A percentile compares a stretch with the other conserved stretches of the same genome.
Conservation (phyloP, 2,113 vertebrate genomes). For the Mesembrinibis cayennensis region DNA sequence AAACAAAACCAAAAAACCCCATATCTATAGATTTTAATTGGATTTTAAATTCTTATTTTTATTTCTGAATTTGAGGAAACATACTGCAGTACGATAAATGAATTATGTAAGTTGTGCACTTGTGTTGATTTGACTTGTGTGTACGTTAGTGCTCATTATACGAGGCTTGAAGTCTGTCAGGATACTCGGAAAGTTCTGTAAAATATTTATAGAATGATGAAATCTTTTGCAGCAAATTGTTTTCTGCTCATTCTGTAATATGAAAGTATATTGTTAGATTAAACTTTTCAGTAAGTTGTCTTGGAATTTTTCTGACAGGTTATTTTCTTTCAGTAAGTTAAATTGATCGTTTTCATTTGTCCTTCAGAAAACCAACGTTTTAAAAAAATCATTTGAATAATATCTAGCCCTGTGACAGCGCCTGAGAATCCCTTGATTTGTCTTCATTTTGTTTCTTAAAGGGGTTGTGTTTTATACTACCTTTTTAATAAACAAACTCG, state of each 20-base stretch:
- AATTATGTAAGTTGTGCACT: not conserved
- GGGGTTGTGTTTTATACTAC: constrained; percentile 61
- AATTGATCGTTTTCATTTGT: not conserved
- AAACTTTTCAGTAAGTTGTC: not conserved
- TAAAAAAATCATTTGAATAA: not conserved
- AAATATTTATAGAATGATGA: not conserved
- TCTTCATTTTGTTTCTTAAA: constrained; percentile 62
- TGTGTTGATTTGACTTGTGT: constrained; percentile 22
- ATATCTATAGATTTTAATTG: not conserved
- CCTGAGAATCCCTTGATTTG: constrained; percentile 15
- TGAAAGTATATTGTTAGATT: constrained; percentile 26
- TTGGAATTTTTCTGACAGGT: constrained; percentile 7
- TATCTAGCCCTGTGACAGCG: not conserved
- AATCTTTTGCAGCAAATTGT: constrained; percentile 7
- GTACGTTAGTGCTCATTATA: not conserved
- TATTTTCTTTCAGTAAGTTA: not conserved
- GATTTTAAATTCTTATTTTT: not conserved
- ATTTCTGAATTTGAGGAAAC: constrained; percentile 8
- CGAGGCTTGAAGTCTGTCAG: not conserved
- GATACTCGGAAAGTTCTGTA: not conserved
- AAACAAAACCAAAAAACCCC: too few species aligned
- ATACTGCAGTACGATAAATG: not conserved
- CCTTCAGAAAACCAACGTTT: not conserved
- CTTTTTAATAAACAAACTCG: constrained; percentile 62
- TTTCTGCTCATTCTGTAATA: constrained; percentile 46